Conservation (phyloP, 2,888 invertebrate species). For the Hylaea fasciaria region DNA sequence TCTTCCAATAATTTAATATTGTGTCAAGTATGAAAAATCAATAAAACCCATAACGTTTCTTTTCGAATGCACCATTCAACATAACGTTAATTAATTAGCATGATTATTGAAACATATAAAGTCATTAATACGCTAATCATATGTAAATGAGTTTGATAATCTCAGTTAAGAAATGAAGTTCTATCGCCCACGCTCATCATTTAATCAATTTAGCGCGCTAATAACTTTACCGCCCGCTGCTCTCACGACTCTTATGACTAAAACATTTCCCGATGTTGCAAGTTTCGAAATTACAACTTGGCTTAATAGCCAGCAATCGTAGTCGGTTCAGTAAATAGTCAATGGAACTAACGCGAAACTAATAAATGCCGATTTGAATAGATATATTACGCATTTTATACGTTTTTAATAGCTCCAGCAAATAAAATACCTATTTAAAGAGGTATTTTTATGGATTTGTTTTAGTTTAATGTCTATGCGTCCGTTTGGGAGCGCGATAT, state of each 20-base stretch:
- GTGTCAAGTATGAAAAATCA: too few relatives aligned
- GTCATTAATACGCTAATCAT: slow-evolving; percentile 34
- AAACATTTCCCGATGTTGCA: slow-evolving; percentile 48
- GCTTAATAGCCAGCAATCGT: slow-evolving; percentile 17
- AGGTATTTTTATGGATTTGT: slow-evolving; percentile 60
- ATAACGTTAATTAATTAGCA: slow-evolving; percentile 34
- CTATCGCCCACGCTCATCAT: slow-evolving; percentile 52
- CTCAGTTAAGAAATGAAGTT: slow-evolving; percentile 44
- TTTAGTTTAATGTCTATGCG: slow-evolving; percentile 54
- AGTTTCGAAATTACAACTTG: slow-evolving; percentile 15
- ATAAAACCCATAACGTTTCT: not conserved
- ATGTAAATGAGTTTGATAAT: slow-evolving; percentile 39
- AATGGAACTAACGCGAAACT: slow-evolving; percentile 61
- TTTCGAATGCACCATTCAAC: not conserved
- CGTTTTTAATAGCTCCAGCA: slow-evolving; percentile 57
- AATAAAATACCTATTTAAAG: slow-evolving; percentile 61
- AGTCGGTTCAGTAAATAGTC: slow-evolving; percentile 37
- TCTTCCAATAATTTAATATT: too few relatives aligned
- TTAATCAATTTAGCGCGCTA: slow-evolving; percentile 71
- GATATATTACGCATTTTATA: slow-evolving; percentile 55
- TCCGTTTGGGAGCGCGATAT: slow-evolving; percentile 49
- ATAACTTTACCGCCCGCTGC: slow-evolving; percentile 62
- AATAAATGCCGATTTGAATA: slow-evolving; percentile 53
- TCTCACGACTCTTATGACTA: slow-evolving; percentile 56
- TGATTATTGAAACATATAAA: slow-evolving; percentile 26